These are phyloP conservation scores for Discoglossus pictus DNA, from an alignment of 2,797 vertebrate species.

Conservation along the genomic window DNA sequence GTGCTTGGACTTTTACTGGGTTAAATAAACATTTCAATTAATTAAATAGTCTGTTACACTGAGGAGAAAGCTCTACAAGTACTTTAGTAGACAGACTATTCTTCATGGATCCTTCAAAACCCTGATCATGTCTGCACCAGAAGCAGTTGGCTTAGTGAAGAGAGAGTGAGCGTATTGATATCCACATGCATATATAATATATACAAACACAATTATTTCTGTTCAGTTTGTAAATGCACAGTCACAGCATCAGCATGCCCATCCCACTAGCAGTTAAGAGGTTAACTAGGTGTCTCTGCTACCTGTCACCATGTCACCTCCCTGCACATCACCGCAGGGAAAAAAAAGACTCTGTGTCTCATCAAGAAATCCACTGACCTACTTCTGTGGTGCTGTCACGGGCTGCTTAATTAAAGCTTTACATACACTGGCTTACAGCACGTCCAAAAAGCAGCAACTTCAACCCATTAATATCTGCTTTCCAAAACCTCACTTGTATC, in stretches of 20 bases:
- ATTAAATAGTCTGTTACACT: too few relatives aligned
- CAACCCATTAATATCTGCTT: background rate
- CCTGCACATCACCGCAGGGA: slow-evolving; percentile 27
- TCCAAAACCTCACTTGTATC: slow-evolving; percentile 9
- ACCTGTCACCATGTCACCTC: slow-evolving; percentile 31
- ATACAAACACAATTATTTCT: too few relatives aligned
- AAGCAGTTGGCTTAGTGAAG: background rate
- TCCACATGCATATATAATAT: too few relatives aligned
- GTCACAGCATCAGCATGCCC: background rate
- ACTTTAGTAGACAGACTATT: too few relatives aligned
- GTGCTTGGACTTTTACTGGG: too few relatives aligned
- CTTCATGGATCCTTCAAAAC: too few relatives aligned
- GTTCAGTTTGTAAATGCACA: background rate
- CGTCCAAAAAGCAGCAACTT: slow-evolving; percentile 14
- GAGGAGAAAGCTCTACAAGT: too few relatives aligned
- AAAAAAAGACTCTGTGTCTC: background rate
- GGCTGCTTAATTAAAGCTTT: slow-evolving; percentile 21
- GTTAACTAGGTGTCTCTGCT: slow-evolving; percentile 31
- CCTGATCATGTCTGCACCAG: too few relatives aligned
- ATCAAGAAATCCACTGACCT: slow-evolving; percentile 13
- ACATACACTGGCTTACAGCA: slow-evolving; percentile 5
- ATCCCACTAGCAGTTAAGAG: slow-evolving; percentile 5
- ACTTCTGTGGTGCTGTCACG: slow-evolving; percentile 30
- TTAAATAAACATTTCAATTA: too few relatives aligned
- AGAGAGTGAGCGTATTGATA: background rate